These are phyloP conservation scores for Perccottus glenii DNA, from an alignment of 2,113 vertebrate species.

Conservation along the genomic window DNA sequence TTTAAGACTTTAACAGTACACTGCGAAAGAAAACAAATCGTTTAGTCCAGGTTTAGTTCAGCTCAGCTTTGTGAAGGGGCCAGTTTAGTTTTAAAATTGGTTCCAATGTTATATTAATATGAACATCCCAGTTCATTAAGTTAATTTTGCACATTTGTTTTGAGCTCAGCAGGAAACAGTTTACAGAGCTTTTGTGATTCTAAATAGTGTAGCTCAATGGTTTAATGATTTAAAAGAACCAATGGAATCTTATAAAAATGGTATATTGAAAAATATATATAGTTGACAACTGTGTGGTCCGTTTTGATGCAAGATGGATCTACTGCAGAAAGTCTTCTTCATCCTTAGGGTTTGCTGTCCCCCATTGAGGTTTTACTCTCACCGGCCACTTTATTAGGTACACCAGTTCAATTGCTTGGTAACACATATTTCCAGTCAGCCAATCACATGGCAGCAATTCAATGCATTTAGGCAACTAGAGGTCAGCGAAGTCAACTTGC, in stretches of 20 bases:
- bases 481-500: too few species aligned
- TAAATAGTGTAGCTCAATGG: not conserved
- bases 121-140: not conserved
- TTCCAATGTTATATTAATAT: not conserved
- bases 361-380: too few species aligned
- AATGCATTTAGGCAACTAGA: too few species aligned
- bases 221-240: not conserved
- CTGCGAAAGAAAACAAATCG: not conserved
- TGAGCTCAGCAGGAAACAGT: not conserved
- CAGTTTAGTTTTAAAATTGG: slow-evolving; percentile 26
- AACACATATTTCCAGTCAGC: too few species aligned
- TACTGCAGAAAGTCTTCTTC: too few species aligned
- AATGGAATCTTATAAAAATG: not conserved
- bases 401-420: too few species aligned
- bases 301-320: not conserved
- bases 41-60: slow-evolving; percentile 46
- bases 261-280: slow-evolving; percentile 2
- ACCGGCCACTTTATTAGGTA: too few species aligned
- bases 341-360: too few species aligned
- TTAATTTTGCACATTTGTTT: not conserved
- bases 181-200: not conserved
- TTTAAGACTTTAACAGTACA: too few species aligned
- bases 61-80: slow-evolving; percentile 65
- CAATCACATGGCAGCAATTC: too few species aligned
- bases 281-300: not conserved